Conservation (phyloP, 2,797 vertebrate genomes). For the Lithobates pipiens region DNA sequence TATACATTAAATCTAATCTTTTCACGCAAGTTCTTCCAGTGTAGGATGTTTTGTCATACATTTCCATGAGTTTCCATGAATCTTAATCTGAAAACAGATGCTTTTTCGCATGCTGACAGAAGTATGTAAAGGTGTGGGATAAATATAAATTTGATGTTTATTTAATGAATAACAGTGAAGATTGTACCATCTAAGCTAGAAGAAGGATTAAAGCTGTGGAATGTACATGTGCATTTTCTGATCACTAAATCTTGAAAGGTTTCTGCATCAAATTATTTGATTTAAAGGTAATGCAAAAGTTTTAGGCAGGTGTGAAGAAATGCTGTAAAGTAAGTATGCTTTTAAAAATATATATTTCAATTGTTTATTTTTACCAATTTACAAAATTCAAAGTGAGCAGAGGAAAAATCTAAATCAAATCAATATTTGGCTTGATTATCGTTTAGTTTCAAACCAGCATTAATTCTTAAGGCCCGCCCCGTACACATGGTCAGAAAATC, state of each 20-base stretch:
- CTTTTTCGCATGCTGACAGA: neutral
- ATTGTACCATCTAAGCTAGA: neutral
- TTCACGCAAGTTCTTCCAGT: neutral
- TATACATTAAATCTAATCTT: neutral
- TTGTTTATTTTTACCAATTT: no score
- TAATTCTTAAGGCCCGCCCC: no score
- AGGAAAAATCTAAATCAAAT: no score
- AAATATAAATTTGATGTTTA: conserved; percentile 6
- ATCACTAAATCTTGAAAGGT: neutral
- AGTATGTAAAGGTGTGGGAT: neutral
- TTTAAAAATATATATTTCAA: no score
- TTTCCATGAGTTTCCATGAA: neutral
- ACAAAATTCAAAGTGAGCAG: no score
- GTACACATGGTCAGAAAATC: no score
- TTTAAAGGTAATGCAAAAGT: neutral
- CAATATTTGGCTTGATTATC: no score
- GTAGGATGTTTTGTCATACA: neutral
- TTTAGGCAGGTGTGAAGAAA: no score
- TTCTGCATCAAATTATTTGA: neutral
- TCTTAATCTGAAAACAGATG: neutral
- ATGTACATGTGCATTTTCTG: neutral
- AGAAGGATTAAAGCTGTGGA: neutral
- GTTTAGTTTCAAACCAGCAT: no score
- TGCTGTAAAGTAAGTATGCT: no score
- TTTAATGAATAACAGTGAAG: conserved; percentile 1